Percentiles rank a stretch among this genome's conserved stretches.
These are phyloP conservation scores for mouse (Mus musculus) DNA, from an alignment of 2,113 vertebrate species.

Conservation along the genomic window GRCm39 chr2:124285501-124286000, in stretches of 20 bases:
- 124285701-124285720: neutral
- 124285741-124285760: neutral
- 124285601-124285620: neutral
- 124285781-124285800: neutral
- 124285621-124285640: neutral
- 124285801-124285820: neutral
- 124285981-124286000: neutral
- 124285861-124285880: neutral
- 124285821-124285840: neutral
- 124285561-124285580: neutral
- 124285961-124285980: neutral
- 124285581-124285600: neutral
- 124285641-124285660: neutral
- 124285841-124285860: neutral
- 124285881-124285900: neutral
- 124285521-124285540: slow-evolving; percentile 22
- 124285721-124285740: neutral
- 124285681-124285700: neutral
- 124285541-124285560: neutral
- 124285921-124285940: neutral
- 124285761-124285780: neutral
- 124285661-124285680: neutral
- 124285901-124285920: neutral
- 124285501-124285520: neutral
- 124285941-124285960: neutral